Evolutionary conservation across 92 coral and sea anemone genomes (phyloP).

Genomic region (Montipora capitata): DNA sequence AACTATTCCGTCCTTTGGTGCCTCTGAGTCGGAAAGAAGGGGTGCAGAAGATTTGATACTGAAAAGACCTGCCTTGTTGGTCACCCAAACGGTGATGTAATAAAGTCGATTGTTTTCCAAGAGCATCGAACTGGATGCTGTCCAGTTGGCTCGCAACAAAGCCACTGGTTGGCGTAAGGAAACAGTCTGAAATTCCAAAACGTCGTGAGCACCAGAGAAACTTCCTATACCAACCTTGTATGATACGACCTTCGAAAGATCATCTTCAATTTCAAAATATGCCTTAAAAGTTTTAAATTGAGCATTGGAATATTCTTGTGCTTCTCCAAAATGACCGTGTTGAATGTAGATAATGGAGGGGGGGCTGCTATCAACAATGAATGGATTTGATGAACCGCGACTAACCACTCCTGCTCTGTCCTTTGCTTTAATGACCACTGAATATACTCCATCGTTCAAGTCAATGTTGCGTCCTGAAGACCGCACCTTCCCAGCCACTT

Average conservation of each 20-base stretch:
- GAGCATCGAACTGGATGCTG: slow-evolving; percentile 46
- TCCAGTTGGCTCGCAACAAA: slow-evolving; percentile 87
- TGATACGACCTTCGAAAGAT: slow-evolving; percentile 79
- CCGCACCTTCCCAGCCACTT: slow-evolving; percentile 84
- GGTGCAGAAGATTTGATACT: slow-evolving; percentile 84
- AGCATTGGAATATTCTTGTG: slow-evolving; percentile 46
- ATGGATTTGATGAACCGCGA: slow-evolving; percentile 78
- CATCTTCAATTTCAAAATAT: slow-evolving; percentile 88
- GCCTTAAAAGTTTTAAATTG: slow-evolving; percentile 63
- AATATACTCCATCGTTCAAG: slow-evolving; percentile 90
- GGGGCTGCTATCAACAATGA: slow-evolving; percentile 91
- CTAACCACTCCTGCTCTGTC: slow-evolving; percentile 89
- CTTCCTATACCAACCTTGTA: slow-evolving; percentile 92
- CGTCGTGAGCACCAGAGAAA: slow-evolving; percentile 91
- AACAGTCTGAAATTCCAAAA: slow-evolving; percentile 56
- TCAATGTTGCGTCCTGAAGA: slow-evolving; percentile 84
- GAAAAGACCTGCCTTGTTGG: slow-evolving; percentile 89
- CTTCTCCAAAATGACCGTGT: slow-evolving; percentile 78
- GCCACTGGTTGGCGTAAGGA: slow-evolving; percentile 54
- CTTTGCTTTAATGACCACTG: slow-evolving; percentile 89
- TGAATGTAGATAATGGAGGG: slow-evolving; percentile 79
- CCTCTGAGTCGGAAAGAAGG: slow-evolving; percentile 83
- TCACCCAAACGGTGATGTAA: slow-evolving; percentile 84
- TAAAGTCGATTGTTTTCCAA: slow-evolving; percentile 84
- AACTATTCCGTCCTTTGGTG: slow-evolving; percentile 83